A percentile compares a stretch with the other conserved stretches of the same genome.
phyloP scores from a whole-genome alignment of 2,888 invertebrate species.

The Pecten maximus region DNA sequence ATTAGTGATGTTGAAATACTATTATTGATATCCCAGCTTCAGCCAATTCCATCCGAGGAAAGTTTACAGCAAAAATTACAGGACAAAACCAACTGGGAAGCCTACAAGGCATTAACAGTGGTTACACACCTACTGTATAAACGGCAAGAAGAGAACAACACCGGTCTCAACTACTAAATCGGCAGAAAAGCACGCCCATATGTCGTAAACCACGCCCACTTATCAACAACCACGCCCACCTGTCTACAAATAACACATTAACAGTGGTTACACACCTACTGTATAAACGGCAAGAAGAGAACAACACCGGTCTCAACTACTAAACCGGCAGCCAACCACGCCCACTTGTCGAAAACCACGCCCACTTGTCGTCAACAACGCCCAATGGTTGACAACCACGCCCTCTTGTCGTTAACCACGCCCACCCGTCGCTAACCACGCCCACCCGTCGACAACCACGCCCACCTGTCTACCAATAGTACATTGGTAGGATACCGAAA shows the following conservation, averaged over 20 bases:
- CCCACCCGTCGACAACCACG: too few species aligned
- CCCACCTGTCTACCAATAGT: too few species aligned
- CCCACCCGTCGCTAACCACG: too few species aligned
- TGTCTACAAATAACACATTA: background rate
- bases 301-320: background rate
- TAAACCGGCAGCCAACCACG: background rate
- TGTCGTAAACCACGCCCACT: too few species aligned
- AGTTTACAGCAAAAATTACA: conserved; percentile 76
- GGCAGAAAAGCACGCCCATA: too few species aligned
- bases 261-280: background rate
- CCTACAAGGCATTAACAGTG: conserved; percentile 74
- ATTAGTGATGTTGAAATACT: background rate
- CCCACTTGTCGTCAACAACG: too few species aligned
- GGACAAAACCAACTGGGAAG: conserved; percentile 77
- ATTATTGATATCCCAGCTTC: conserved; percentile 67
- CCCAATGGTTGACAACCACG: too few species aligned
- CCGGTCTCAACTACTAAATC: background rate
- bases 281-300: background rate
- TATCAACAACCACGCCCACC: background rate
- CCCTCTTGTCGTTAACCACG: too few species aligned
- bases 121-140: conserved; percentile 18
- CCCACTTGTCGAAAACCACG: too few species aligned
- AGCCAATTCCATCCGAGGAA: conserved; percentile 73
- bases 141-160: background rate
- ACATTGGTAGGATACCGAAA: too few species aligned